Percentiles rank a stretch among this genome's conserved stretches.
phyloP scores from a whole-genome alignment of 2,113 vertebrate genomes.

The Bos indicus region DNA sequence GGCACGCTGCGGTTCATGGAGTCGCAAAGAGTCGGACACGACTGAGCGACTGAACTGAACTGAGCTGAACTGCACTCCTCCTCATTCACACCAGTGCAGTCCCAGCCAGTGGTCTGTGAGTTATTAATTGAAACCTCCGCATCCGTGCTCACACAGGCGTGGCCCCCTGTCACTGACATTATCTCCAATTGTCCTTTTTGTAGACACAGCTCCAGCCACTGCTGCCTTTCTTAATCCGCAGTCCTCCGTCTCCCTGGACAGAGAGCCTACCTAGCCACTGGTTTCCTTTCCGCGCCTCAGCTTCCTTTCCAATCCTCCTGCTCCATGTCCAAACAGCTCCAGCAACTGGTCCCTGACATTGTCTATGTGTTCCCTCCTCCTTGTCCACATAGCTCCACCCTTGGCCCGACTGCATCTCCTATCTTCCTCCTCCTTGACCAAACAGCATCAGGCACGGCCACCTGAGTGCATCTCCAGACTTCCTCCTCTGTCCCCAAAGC shows the following conservation, averaged over 20 bases:
- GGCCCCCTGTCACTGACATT: not conserved
- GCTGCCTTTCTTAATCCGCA: not conserved
- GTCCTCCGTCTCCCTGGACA: not conserved
- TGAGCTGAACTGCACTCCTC: not conserved
- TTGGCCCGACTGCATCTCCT: not conserved
- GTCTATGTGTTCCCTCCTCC: not conserved
- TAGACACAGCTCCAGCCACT: not conserved
- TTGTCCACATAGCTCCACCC: not conserved
- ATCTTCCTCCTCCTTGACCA: not conserved
- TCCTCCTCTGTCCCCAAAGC: not conserved
- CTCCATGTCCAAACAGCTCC: not conserved
- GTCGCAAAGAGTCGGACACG: accelerated
- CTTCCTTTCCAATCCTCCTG: not conserved
- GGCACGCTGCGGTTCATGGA: accelerated
- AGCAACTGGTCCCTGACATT: not conserved
- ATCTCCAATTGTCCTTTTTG: not conserved
- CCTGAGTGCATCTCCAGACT: not conserved
- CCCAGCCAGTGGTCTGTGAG: not conserved
- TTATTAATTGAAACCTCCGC: not conserved
- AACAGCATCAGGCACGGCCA: not conserved
- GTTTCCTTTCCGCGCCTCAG: not conserved
- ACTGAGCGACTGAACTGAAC: not conserved
- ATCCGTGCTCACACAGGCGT: not conserved
- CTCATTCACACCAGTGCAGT: not conserved
- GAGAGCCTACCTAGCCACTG: not conserved